Evolutionary conservation across 2,888 invertebrate genomes (phyloP).

Genomic region (Leucozona laternaria): DNA sequence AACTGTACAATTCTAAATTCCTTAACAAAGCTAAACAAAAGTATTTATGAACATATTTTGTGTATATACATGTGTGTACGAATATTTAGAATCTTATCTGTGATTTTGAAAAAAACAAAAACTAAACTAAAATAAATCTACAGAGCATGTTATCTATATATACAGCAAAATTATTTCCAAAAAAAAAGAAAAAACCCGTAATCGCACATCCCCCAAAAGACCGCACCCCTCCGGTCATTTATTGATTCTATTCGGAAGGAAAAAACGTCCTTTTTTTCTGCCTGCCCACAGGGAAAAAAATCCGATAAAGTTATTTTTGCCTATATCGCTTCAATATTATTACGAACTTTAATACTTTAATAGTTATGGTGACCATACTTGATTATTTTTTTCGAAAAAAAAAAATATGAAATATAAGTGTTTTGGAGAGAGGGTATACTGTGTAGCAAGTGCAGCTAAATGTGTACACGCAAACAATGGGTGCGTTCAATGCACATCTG

Average conservation of each 20-base stretch:
- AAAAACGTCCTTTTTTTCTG: slow-evolving; percentile 24
- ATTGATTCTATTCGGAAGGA: slow-evolving; percentile 46
- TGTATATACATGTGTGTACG: background rate
- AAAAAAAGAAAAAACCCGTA: slow-evolving; percentile 23
- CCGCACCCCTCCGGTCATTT: slow-evolving; percentile 40
- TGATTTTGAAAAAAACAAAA: background rate
- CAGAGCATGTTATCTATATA: slow-evolving; percentile 2
- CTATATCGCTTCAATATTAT: slow-evolving; percentile 34
- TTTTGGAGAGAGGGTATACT: too few relatives aligned
- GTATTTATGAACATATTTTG: too few relatives aligned
- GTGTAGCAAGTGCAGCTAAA: too few relatives aligned
- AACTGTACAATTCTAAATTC: background rate
- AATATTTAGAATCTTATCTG: background rate
- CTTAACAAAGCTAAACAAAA: background rate
- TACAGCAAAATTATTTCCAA: slow-evolving; percentile 31
- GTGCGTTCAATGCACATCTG: too few relatives aligned
- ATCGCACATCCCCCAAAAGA: background rate
- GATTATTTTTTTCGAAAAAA: background rate
- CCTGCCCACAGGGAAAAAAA: slow-evolving; percentile 9
- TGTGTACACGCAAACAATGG: too few relatives aligned
- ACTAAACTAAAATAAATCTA: background rate
- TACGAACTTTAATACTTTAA: slow-evolving; percentile 18
- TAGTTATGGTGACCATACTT: background rate
- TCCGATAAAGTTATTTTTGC: slow-evolving; percentile 30
- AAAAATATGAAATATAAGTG: too few relatives aligned